Conservation (phyloP, 2,888 invertebrate genomes). For the Dicyrtoma fusca region DNA sequence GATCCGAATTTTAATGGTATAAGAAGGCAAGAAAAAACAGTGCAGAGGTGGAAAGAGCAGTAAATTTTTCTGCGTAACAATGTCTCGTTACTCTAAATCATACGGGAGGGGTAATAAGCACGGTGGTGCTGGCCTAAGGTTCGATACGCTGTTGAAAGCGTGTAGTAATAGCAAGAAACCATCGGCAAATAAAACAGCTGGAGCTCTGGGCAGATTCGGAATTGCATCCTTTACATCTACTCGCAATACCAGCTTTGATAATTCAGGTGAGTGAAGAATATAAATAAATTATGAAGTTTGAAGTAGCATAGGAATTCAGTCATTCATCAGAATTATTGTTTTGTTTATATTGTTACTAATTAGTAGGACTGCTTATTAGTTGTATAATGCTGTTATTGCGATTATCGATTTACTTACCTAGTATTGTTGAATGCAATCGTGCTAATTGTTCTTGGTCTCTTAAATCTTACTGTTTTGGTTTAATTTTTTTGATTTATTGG, state of each 20-base stretch:
- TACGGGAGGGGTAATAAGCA: slow-evolving; percentile 48
- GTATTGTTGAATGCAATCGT: no score
- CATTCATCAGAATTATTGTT: neutral
- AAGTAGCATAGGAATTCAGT: neutral
- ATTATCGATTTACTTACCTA: no score
- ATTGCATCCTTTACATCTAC: slow-evolving; percentile 91
- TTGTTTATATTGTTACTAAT: no score
- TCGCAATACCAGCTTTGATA: slow-evolving; percentile 67
- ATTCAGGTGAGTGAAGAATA: slow-evolving; percentile 8
- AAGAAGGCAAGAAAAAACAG: no score
- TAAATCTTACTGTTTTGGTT: neutral
- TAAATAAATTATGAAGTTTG: neutral
- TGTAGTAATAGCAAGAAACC: slow-evolving; percentile 74
- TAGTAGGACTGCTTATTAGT: no score
- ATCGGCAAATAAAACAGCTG: slow-evolving; percentile 77
- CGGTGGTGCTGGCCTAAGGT: slow-evolving; percentile 62
- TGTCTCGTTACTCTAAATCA: slow-evolving; percentile 53
- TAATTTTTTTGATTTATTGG: neutral
- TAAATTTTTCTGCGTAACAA: slow-evolving; percentile 14
- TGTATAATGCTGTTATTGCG: no score
- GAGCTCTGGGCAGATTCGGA: slow-evolving; percentile 92
- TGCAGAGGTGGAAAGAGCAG: no score
- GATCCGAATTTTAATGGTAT: no score
- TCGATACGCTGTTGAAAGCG: slow-evolving; percentile 70
- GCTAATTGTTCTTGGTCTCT: neutral